Evolutionary conservation across 2,113 vertebrate genomes (phyloP).

Genomic region (Corapipo altera): DNA sequence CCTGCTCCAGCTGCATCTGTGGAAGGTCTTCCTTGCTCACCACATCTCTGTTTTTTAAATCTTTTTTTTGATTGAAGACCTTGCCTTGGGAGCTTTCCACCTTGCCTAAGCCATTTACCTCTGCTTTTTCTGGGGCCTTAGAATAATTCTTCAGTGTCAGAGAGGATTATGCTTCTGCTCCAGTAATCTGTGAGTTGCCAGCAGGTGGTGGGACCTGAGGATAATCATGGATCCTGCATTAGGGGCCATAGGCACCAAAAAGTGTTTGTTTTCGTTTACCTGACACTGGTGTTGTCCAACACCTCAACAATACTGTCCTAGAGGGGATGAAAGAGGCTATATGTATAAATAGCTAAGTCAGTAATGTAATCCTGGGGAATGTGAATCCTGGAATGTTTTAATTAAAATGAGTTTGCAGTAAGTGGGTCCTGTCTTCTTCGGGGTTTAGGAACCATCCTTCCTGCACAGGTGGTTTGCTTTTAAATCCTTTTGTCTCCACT

Average conservation of each 20-base stretch:
- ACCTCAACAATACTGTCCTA: neutral
- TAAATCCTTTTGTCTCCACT: slow-evolving; percentile 40
- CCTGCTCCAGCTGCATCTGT: neutral
- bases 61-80: neutral
- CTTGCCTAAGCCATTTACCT: neutral
- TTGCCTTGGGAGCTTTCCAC: neutral
- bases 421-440: neutral
- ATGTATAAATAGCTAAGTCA: neutral
- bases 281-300: neutral
- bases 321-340: neutral
- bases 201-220: slow-evolving; percentile 3
- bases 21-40: neutral
- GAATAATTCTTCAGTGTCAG: neutral
- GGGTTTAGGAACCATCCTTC: slow-evolving; percentile 6
- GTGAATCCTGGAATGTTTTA: slow-evolving; percentile 47
- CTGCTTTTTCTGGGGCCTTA: neutral
- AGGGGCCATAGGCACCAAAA: neutral
- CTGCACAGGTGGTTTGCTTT: slow-evolving; percentile 46
- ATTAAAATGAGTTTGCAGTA: slow-evolving; percentile 49
- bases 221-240: neutral
- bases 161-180: neutral
- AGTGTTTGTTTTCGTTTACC: neutral
- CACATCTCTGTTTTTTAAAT: neutral
- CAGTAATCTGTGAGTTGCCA: slow-evolving; percentile 15
- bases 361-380: slow-evolving; percentile 39